Evolutionary conservation across 2,113 vertebrate genomes (phyloP), one percentile per base, ranked within the genome.

Genomic region (Hystrix brachyura): DNA sequence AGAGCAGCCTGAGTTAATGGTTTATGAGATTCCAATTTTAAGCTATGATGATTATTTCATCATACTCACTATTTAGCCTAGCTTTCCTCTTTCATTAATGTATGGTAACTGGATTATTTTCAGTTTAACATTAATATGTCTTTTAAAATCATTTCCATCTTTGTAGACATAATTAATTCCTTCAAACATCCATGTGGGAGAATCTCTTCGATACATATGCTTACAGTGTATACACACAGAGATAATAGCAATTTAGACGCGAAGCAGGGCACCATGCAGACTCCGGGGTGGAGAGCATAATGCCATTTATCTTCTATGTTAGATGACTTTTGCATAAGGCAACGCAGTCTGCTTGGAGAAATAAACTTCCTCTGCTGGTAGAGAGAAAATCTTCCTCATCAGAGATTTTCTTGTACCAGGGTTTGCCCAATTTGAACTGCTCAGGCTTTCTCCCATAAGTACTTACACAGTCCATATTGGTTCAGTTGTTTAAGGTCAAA

Each of bases 361-460:
- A 85, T 87, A 71, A 93, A 80, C 13, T 78, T 87, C 29, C 53
- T 78, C 27, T 80, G 59, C n/a, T 21, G 23, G 5, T 8, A 69
- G 25, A 2, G 21, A 67, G 64, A 87, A 82, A 82, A 78, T 65
- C 25, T 88, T 62, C 55, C 43, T 90, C 43, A 67, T 78, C 2
- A 62, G 27, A 67, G 62, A 46, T 80, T 83, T 87, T 53, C 69
- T 87, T 51, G 7, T n/a, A 67, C 27, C 18, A 72, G 51, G 13
- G 5, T 89, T 92, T 85, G 27, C 62, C 90, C 57, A 53, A 0
- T 74, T 93, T 64, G 38, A 89, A 72, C 59, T 81, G 23, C 64
- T 90, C 19, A 2, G 7, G 11, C 14, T 96, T 94, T 92, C 48
- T 91, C 74, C 91, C 90, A 90, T 62, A 92, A 92, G 91, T 72